Evolutionary conservation across 2,797 vertebrate genomes (phyloP).

Genomic region (Premnoplex brunnescens): DNA sequence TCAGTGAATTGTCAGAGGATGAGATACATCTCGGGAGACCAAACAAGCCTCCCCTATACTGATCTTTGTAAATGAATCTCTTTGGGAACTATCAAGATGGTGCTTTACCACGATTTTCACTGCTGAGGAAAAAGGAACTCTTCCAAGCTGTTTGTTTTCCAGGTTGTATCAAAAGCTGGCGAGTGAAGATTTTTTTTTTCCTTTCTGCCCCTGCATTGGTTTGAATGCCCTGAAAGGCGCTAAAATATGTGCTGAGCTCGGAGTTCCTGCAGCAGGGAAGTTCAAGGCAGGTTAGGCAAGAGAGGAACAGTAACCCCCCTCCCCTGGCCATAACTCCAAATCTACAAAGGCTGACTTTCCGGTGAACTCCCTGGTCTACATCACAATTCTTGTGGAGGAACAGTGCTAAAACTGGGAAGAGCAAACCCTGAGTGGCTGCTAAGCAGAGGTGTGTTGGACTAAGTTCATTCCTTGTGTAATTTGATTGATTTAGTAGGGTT

Average conservation of each 20-base stretch:
- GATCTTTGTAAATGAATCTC: constrained; percentile 75
- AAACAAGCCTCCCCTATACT: constrained; percentile 39
- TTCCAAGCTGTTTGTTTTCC: constrained; percentile 48
- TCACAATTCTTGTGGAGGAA: background rate
- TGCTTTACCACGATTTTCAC: constrained; percentile 69
- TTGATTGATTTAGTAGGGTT: constrained; percentile 32
- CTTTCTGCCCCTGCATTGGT: constrained; percentile 1
- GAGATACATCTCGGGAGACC: constrained; percentile 71
- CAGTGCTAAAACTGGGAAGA: constrained; percentile 36
- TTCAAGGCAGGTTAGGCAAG: background rate
- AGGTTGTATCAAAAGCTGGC: constrained; percentile 49
- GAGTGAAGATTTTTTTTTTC: constrained; percentile 19
- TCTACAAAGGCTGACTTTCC: constrained; percentile 47
- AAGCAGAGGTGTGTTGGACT: constrained; percentile 15
- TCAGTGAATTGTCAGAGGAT: constrained; percentile 68
- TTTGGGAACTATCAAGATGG: constrained; percentile 70
- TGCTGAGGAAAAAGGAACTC: constrained; percentile 38
- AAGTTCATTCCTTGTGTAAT: background rate
- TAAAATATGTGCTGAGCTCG: background rate
- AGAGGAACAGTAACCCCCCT: background rate
- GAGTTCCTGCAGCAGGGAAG: constrained; percentile 22
- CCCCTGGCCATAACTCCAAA: background rate
- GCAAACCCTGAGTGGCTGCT: constrained; percentile 34
- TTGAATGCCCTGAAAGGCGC: background rate
- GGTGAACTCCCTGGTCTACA: constrained; percentile 23